Evolutionary conservation across 2,797 vertebrate species (phyloP), one percentile per base, ranked within the genome.

Genomic region (Malurus splendens): DNA sequence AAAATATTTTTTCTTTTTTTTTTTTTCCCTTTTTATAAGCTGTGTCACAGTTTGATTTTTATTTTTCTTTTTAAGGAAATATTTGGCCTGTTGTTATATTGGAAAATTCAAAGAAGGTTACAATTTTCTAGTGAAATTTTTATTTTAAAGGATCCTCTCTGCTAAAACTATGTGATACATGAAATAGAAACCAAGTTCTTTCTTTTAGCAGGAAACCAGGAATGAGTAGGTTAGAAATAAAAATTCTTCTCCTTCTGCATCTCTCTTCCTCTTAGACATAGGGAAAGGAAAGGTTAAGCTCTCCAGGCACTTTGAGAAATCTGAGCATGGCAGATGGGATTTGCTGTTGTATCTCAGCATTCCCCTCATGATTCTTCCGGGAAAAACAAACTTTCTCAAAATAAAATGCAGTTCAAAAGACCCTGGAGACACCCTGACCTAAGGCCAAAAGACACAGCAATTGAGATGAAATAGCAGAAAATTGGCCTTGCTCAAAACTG

Each of bases 381-480:
- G 66, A 90, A 92, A 90, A 95, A 48, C 39, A 90, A 92, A 86
- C 62, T 89, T 93, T 93, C 93, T 89, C 92, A 95, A 91, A 94
- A 87, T 89, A 95, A 95, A 94, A 89, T 82, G 70, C 48, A 50
- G 56, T 50, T 92, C 84, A 83, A 61, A 89, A 70, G 38, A 33
- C 89, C 56, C 79, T 57, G 41, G 87, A 87, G 90, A 66, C 64
- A 64, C 12, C 12, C 75, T 77, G 91, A 88, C 86, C 86, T 59
- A 59, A 72, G 88, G 83, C 75, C 74, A 92, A 61, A 92, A 65
- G 75, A 47, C 78, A 89, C 28, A 82, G 71, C 38, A n/a, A 55
- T 59, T 59, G 86, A 73, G 66, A 89, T 88, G 70, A 79, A 91
- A 70, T 13, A 79, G 87, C 89, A 90, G 89, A 87, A 93, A 90